phyloP scores from a whole-genome alignment of 1,140 invertebrate genomes.

The Vanessa atalanta region DNA sequence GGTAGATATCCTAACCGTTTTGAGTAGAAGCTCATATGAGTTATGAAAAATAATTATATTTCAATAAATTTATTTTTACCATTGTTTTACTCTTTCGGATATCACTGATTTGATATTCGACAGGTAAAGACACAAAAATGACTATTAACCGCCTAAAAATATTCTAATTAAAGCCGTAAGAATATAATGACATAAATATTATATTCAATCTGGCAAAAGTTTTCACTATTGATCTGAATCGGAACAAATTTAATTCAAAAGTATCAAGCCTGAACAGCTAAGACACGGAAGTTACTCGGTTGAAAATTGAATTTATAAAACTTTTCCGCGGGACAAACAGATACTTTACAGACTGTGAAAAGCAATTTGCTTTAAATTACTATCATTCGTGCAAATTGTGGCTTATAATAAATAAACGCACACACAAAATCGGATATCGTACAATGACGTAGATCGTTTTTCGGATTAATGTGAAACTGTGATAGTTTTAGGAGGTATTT shows the following conservation, averaged over 20 bases:
- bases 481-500: too few relatives aligned
- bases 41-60: too few relatives aligned
- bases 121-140: too few relatives aligned
- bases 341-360: slow-evolving; percentile 73
- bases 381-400: slow-evolving; percentile 57
- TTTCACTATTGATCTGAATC: slow-evolving; percentile 58
- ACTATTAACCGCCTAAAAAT: too few relatives aligned
- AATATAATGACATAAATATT: slow-evolving; percentile 33
- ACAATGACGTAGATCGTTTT: too few relatives aligned
- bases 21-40: too few relatives aligned
- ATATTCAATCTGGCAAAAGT: slow-evolving; percentile 44
- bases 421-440: background rate
- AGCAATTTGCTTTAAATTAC: slow-evolving; percentile 65
- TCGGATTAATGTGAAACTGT: too few relatives aligned
- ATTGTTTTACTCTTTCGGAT: too few relatives aligned
- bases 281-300: slow-evolving; percentile 65
- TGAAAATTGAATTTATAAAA: slow-evolving; percentile 76
- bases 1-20: too few relatives aligned
- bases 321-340: slow-evolving; percentile 67
- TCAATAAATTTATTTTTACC: too few relatives aligned
- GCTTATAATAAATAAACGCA: slow-evolving; percentile 42
- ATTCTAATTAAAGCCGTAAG: background rate
- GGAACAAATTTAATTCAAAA: slow-evolving; percentile 70
- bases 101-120: too few relatives aligned
- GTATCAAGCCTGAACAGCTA: slow-evolving; percentile 66